Evolutionary conservation across 2,113 vertebrate species (phyloP).

Genomic region (Actenoides lindsayi): DNA sequence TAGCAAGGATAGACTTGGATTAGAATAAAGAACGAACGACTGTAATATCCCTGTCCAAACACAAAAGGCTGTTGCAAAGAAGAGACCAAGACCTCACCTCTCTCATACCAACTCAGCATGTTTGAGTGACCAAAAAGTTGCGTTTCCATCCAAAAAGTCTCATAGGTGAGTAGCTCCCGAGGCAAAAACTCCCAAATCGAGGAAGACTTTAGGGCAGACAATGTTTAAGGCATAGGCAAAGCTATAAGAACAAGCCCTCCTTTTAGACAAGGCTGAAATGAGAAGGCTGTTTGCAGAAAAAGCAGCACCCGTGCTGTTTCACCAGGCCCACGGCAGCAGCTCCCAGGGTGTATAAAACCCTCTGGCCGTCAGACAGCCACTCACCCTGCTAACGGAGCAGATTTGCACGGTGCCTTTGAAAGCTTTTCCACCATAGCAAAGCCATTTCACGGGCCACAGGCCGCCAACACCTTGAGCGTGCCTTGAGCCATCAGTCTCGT

Average conservation of each 20-base stretch:
- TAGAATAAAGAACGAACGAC: not conserved
- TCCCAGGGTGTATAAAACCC: not conserved
- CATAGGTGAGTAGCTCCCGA: accelerated
- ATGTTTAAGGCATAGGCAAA: not conserved
- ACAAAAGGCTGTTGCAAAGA: not conserved
- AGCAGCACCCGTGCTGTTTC: not conserved
- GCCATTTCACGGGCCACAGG: conserved; percentile 30
- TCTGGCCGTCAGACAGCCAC: not conserved
- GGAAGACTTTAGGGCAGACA: not conserved
- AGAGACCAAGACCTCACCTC: not conserved
- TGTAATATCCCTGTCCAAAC: not conserved
- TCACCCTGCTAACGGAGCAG: not conserved
- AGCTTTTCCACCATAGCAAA: conserved; percentile 22
- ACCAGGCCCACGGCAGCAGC: not conserved
- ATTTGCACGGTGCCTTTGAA: not conserved
- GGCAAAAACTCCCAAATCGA: not conserved
- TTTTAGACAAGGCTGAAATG: not conserved
- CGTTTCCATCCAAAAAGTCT: not conserved
- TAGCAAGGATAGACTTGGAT: not conserved
- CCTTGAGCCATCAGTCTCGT: not conserved
- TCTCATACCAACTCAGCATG: not conserved
- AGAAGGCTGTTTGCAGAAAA: not conserved
- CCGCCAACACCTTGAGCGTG: not conserved
- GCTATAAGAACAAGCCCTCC: not conserved
- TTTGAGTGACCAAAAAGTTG: not conserved